Percentiles rank a stretch among this genome's conserved stretches.
phyloP scores from a whole-genome alignment of 2,888 invertebrate species.

The Pyralis farinalis region DNA sequence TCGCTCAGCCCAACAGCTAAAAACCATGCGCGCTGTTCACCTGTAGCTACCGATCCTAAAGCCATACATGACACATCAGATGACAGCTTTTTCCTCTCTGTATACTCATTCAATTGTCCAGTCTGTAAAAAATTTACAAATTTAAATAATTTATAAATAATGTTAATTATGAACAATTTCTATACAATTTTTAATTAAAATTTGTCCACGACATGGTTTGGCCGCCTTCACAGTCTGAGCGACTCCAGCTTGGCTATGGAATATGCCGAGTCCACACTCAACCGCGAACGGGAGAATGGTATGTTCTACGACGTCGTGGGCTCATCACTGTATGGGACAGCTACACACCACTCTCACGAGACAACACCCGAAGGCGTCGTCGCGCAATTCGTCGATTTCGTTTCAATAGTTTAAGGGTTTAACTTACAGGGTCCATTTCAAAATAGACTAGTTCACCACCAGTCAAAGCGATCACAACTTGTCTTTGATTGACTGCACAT shows the following conservation, averaged over 20 bases:
- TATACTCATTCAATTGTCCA: slow-evolving; percentile 98
- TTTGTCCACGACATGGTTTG: slow-evolving; percentile 86
- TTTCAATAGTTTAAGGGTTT: neutral
- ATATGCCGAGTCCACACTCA: slow-evolving; percentile 84
- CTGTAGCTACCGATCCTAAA: slow-evolving; percentile 95
- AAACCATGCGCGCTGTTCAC: slow-evolving; percentile 97
- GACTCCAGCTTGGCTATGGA: slow-evolving; percentile 88
- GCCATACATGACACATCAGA: slow-evolving; percentile 99
- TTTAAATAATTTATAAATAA: slow-evolving; percentile 15
- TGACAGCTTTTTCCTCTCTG: slow-evolving; percentile 97
- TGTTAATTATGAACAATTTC: slow-evolving; percentile 1
- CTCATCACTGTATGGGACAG: slow-evolving; percentile 73
- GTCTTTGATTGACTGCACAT: slow-evolving; percentile 98
- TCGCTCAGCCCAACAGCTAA: slow-evolving; percentile 97
- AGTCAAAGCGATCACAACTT: slow-evolving; percentile 98
- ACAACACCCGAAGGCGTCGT: slow-evolving; percentile 45
- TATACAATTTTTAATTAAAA: slow-evolving; percentile 10
- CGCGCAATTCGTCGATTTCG: slow-evolving; percentile 55
- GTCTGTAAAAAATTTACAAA: slow-evolving; percentile 84
- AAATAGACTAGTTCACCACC: slow-evolving; percentile 99
- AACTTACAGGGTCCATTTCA: slow-evolving; percentile 98
- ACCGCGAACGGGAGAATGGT: slow-evolving; percentile 71
- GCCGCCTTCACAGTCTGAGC: slow-evolving; percentile 84
- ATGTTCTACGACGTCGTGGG: slow-evolving; percentile 84
- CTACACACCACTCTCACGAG: slow-evolving; percentile 68